phyloP scores from a whole-genome alignment of 2,797 vertebrate species.

The Siniperca undulata region DNA sequence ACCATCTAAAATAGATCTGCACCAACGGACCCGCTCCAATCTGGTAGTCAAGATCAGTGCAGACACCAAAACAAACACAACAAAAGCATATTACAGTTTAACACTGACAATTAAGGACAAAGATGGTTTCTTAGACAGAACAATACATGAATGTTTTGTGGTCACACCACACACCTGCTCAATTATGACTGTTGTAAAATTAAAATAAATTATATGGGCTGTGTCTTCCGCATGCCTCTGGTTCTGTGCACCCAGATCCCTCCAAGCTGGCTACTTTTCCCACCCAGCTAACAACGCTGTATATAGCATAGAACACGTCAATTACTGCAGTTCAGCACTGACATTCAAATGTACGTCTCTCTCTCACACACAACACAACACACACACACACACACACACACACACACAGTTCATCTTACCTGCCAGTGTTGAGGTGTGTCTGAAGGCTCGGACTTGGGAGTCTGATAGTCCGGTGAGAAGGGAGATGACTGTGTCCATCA shows the following conservation, averaged over 20 bases:
- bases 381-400: neutral
- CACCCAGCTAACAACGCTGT: neutral
- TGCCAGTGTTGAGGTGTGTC: slow-evolving; percentile 99
- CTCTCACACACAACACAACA: neutral
- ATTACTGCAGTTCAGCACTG: slow-evolving; percentile 3
- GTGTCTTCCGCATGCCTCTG: slow-evolving; percentile 10
- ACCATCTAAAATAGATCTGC: slow-evolving; percentile 9
- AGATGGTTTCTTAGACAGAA: neutral
- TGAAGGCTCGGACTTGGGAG: slow-evolving; percentile 98
- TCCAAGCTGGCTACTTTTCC: neutral
- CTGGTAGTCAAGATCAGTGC: neutral
- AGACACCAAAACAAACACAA: slow-evolving; percentile 12
- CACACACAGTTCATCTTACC: slow-evolving; percentile 79
- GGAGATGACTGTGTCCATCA: slow-evolving; percentile 99
- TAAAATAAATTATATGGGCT: neutral
- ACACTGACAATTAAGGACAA: neutral
- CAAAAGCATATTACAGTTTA: slow-evolving; percentile 18
- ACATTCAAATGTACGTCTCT: slow-evolving; percentile 36
- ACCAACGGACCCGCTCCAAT: neutral
- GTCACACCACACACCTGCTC: slow-evolving; percentile 2
- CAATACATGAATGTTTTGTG: neutral
- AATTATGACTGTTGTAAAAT: neutral
- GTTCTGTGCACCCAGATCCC: neutral
- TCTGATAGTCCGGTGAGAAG: slow-evolving; percentile 98
- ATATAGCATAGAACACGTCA: neutral